These are phyloP conservation scores for Meiosimyza platycephala DNA, from an alignment of 2,888 invertebrate genomes.

Conservation along the genomic window DNA sequence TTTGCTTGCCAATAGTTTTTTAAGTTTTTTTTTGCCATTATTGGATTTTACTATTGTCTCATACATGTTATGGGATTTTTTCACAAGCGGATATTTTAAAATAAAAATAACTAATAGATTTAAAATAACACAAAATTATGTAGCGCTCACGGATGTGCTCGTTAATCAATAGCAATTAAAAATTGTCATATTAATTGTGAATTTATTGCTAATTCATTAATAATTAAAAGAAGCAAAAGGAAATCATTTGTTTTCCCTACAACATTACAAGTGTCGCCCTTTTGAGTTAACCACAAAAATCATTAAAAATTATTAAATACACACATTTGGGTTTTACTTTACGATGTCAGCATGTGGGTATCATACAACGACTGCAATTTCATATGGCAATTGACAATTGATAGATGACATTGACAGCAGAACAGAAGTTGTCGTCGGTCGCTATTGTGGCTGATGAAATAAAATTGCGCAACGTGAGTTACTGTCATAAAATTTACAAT, in stretches of 20 bases:
- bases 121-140: not conserved
- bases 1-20: no score
- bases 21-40: no score
- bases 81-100: no score
- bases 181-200: conserved; percentile 32
- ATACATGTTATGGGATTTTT: no score
- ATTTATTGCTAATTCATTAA: conserved; percentile 34
- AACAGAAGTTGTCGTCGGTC: not conserved
- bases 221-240: conserved; percentile 8
- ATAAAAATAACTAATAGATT: no score
- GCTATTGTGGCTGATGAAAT: conserved; percentile 14
- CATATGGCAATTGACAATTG: not conserved
- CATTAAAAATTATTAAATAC: conserved; percentile 23
- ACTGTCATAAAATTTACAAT: conserved; percentile 39
- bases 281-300: conserved; percentile 1
- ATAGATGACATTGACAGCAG: not conserved
- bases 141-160: conserved; percentile 12
- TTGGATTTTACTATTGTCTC: no score
- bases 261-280: not conserved
- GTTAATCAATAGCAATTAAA: conserved; percentile 25
- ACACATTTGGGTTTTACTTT: not conserved
- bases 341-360: conserved; percentile 9
- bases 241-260: no score
- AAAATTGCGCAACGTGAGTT: conserved; percentile 29
- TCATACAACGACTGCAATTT: not conserved